These are phyloP conservation scores for Leiothrix lutea DNA, from an alignment of 2,113 vertebrate species.

Conservation along the genomic window DNA sequence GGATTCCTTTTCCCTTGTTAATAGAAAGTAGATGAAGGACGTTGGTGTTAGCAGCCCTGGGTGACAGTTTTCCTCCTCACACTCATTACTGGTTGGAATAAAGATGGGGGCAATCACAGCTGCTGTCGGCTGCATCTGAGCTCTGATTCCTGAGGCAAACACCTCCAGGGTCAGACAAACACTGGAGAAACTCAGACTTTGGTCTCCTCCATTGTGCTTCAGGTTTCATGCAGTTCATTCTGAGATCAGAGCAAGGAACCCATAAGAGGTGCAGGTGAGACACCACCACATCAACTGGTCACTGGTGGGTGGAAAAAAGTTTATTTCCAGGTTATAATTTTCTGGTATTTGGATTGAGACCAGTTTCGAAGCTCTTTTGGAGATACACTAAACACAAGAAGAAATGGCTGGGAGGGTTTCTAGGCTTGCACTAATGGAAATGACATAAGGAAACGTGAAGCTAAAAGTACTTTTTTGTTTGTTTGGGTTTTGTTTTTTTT, in stretches of 20 bases:
- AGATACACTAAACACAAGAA: not conserved
- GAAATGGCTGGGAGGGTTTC: not conserved
- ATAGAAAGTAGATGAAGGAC: not conserved
- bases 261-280: rapidly evolving
- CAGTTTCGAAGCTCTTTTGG: not conserved
- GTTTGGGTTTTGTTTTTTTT: not conserved
- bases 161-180: too few relatives aligned
- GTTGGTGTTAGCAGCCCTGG: not conserved
- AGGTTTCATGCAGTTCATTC: rapidly evolving
- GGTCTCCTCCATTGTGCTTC: rapidly evolving
- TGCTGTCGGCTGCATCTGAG: not conserved
- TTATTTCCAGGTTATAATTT: not conserved
- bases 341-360: not conserved
- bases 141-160: not conserved
- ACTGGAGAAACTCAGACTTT: not conserved
- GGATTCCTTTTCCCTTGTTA: not conserved
- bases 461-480: not conserved
- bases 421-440: not conserved
- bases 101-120: not conserved
- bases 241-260: not conserved
- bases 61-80: not conserved
- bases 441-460: not conserved
- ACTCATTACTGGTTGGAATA: rapidly evolving
- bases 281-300: rapidly evolving
- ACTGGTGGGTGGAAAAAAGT: not conserved